phyloP scores from a whole-genome alignment of 2,888 invertebrate species.

The Ophioninae sp. region DNA sequence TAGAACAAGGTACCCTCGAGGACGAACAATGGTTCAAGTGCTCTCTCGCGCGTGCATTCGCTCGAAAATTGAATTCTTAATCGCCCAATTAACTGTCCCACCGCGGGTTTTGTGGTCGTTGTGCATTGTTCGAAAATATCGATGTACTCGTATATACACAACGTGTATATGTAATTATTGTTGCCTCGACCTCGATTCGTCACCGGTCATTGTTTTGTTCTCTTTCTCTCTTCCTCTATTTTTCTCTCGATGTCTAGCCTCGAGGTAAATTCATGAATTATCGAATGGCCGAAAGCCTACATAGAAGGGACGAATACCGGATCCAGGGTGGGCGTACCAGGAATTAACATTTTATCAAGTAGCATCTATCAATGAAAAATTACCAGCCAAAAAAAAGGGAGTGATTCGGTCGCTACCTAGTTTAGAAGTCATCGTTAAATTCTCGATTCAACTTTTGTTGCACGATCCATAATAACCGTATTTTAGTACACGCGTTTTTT shows the following conservation, averaged over 20 bases:
- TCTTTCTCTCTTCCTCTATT: neutral
- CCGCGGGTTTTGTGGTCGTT: conserved; percentile 16
- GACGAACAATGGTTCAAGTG: conserved; percentile 10
- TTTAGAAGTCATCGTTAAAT: conserved; percentile 46
- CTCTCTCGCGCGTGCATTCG: neutral
- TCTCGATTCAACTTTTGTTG: conserved; percentile 6
- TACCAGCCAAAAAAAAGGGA: conserved; percentile 12
- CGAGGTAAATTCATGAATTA: conserved; percentile 11
- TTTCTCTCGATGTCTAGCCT: neutral
- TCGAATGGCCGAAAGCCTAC: conserved; percentile 9
- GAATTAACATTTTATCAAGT: conserved; percentile 34
- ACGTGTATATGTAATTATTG: conserved; percentile 25
- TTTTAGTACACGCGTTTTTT: conserved; percentile 9
- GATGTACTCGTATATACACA: conserved; percentile 13
- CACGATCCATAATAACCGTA: neutral
- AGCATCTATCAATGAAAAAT: conserved; percentile 1
- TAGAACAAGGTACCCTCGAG: conserved; percentile 4
- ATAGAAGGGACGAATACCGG: conserved; percentile 17
- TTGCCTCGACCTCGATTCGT: conserved; percentile 35
- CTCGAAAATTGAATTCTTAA: conserved; percentile 46
- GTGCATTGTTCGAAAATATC: conserved; percentile 42
- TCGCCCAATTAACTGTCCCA: conserved; percentile 28
- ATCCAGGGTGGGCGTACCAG: neutral
- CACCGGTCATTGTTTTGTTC: conserved; percentile 28
- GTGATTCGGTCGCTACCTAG: conserved; percentile 13